Conservation (phyloP, 2,113 vertebrate genomes). For the Enhydra lutris region DNA sequence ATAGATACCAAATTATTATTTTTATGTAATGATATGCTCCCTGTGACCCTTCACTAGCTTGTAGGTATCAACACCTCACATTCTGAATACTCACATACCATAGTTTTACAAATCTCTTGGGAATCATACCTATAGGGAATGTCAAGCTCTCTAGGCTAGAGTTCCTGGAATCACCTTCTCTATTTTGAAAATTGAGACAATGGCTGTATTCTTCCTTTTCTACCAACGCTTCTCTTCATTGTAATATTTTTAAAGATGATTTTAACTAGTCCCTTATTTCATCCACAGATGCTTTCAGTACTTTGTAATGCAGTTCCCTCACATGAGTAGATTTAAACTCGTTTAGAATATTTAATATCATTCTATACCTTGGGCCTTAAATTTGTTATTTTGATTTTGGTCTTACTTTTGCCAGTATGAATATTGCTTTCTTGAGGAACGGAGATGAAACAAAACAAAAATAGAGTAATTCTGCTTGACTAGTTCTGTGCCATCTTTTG, state of each 20-base stretch:
- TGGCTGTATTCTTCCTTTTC: not conserved
- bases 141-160: not conserved
- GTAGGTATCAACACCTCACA: not conserved
- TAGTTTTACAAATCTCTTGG: not conserved
- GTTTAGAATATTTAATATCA: not conserved
- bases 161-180: not conserved
- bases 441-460: not conserved
- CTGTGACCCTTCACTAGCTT: not conserved
- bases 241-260: not conserved
- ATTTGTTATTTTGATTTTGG: not conserved
- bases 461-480: not conserved
- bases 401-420: not conserved
- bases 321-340: not conserved
- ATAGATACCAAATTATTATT: not conserved
- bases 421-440: not conserved
- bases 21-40: not conserved
- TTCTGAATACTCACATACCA: not conserved
- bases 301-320: not conserved
- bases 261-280: not conserved
- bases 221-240: not conserved
- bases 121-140: not conserved
- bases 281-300: not conserved
- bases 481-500: not conserved
- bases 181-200: conserved; percentile 1
- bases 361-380: not conserved